Base-by-base conservation (phyloP, 2,797 vertebrate species). In the Pangasius macronema region DNA sequence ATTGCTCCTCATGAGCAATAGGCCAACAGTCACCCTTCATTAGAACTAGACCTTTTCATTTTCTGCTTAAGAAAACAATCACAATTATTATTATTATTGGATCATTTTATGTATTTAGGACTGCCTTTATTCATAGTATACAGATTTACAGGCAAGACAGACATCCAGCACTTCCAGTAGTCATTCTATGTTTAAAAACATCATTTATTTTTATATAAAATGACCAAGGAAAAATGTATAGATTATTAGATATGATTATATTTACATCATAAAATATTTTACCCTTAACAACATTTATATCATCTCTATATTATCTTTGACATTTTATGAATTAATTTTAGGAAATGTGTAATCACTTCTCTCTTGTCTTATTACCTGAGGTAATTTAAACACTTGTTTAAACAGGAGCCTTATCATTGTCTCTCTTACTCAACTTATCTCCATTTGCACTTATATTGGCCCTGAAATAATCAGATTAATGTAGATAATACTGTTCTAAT, bases 51-150 rank as follows among this genome's bases (percentile, higher is more conserved):
- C 73, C 85, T 91, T 85, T 87, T 82, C 75, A 89, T 83, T 90
- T 92, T 91, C 68, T 39, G 68, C 33, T 24, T 85, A 90, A 84
- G 46, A 90, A 91, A 87, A 76, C 46, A 91, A 88, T 85, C 88
- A 89, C 88, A 88, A 59, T 59, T 22, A 59, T 53, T 14, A 53
- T 53, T 16, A 53, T 18, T 3, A 53, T 33, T 61, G 30, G 6
- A 7, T 36, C 0, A 2, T 30, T 67, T 67, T 65, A 65, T 65
- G n/a, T 30, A 3, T 61, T 33, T 67, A 67, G 65, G 6, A 14
- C 14, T 30, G 11, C 30, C 30, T 67, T 67, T 67, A 33, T 36
- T 33, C 4, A 67, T 33, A 33, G n/a, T 33, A 14, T 67, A 16
- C 14, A 18, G n/a, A 36, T 33, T 7, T 33, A 70, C 67, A 70